Evolutionary conservation across 2,797 vertebrate species (phyloP).

Genomic region (Sebastes aleutianus): DNA sequence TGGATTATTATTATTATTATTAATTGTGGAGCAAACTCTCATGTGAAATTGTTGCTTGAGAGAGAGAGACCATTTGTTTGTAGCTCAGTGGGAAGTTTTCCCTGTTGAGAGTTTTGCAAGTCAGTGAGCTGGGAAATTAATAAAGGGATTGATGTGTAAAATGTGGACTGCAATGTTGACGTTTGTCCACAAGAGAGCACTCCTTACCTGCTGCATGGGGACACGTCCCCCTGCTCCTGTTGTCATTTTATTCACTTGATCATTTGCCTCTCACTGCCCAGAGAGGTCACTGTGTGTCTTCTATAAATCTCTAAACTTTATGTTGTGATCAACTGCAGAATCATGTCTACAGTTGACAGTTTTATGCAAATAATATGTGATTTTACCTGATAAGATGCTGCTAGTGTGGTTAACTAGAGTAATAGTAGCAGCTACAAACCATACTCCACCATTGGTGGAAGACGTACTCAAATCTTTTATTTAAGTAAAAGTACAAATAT

Average conservation of each 20-base stretch:
- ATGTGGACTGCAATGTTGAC: conserved; percentile 22
- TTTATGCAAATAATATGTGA: neutral
- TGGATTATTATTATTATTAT: neutral
- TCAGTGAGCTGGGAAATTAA: neutral
- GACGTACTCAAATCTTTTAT: too few species aligned
- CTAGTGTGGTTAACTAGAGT: too few species aligned
- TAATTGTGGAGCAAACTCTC: neutral
- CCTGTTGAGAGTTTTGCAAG: neutral
- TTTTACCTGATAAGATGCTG: too few species aligned
- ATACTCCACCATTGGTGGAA: too few species aligned
- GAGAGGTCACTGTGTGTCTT: neutral
- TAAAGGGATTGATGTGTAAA: neutral
- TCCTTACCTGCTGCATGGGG: neutral
- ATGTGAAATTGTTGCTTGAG: neutral
- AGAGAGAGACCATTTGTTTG: neutral
- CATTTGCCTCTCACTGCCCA: neutral
- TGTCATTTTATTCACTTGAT: neutral
- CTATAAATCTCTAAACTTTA: neutral
- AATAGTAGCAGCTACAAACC: too few species aligned
- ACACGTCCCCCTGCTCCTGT: neutral
- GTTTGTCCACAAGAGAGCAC: conserved; percentile 60
- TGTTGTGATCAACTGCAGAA: neutral
- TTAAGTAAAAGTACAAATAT: too few species aligned
- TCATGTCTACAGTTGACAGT: neutral
- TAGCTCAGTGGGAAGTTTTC: neutral